These are phyloP conservation scores for Corythornis cristatus DNA, from an alignment of 2,113 vertebrate genomes.

Conservation along the genomic window DNA sequence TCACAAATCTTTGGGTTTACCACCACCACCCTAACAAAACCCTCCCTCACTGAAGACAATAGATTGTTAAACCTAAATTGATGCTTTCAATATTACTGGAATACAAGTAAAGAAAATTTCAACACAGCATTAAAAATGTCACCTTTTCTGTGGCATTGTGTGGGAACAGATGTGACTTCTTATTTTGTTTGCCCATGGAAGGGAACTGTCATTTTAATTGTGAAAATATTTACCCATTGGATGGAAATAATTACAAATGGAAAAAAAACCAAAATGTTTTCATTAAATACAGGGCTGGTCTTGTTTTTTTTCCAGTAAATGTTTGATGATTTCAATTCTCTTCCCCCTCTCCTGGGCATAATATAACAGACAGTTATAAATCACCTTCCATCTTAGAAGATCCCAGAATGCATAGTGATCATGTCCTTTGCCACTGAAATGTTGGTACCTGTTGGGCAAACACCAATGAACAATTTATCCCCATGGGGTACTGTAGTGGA, in stretches of 20 bases:
- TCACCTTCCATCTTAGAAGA: neutral
- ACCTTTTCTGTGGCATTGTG: neutral
- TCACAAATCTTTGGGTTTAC: neutral
- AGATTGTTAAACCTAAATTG: neutral
- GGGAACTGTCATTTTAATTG: neutral
- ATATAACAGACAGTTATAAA: neutral
- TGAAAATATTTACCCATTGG: slow-evolving; percentile 33
- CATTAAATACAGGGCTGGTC: slow-evolving; percentile 47
- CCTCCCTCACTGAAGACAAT: neutral
- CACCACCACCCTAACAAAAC: neutral
- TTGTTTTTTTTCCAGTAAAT: slow-evolving; percentile 46
- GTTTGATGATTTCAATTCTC: slow-evolving; percentile 35
- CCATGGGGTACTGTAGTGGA: neutral
- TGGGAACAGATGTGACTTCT: neutral
- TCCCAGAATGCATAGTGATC: neutral
- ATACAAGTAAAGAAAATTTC: slow-evolving; percentile 18
- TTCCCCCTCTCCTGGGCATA: neutral
- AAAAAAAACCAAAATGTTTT: slow-evolving; percentile 47
- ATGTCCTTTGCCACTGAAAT: neutral
- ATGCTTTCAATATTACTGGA: slow-evolving; percentile 1
- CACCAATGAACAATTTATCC: neutral
- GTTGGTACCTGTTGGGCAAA: neutral
- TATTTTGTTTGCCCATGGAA: neutral
- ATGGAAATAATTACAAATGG: slow-evolving; percentile 60
- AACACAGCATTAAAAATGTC: slow-evolving; percentile 3